These are phyloP conservation scores for Stegophylla sp. DNA, from an alignment of 2,888 invertebrate genomes.

Conservation along the genomic window DNA sequence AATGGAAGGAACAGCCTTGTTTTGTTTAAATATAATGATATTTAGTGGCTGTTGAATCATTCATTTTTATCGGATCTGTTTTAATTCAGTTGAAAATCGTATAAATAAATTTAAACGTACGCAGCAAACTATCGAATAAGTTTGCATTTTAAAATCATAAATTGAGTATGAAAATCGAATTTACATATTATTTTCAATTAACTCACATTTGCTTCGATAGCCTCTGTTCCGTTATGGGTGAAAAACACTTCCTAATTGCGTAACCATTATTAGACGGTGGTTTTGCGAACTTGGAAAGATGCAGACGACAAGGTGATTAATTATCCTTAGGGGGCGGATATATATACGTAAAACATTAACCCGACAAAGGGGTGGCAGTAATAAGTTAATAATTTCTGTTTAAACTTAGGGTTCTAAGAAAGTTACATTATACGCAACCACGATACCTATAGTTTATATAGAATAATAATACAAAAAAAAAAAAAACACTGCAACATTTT, in stretches of 20 bases:
- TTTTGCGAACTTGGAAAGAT: conserved; percentile 42
- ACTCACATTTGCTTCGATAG: not conserved
- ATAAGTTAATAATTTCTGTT: conserved; percentile 54
- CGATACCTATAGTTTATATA: not conserved
- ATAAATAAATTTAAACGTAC: conserved; percentile 38
- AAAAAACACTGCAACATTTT: conserved; percentile 10
- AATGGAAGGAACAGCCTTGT: conserved; percentile 14
- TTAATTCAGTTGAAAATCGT: conserved; percentile 35
- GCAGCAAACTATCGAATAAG: not conserved
- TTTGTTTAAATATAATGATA: conserved; percentile 33
- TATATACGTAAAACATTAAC: conserved; percentile 41
- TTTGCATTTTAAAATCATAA: conserved; percentile 3
- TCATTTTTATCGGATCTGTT: conserved; percentile 25
- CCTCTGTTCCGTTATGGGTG: not conserved
- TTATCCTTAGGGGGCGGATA: conserved; percentile 33
- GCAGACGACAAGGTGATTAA: conserved; percentile 55
- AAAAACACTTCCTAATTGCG: conserved; percentile 18
- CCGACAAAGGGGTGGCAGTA: conserved; percentile 30
- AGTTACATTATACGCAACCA: conserved; percentile 17
- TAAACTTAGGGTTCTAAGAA: conserved; percentile 35
- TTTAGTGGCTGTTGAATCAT: conserved; percentile 41
- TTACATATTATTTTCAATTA: not conserved
- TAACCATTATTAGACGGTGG: conserved; percentile 29
- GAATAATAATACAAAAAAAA: not conserved
- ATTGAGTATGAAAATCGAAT: conserved; percentile 17